phyloP scores from a whole-genome alignment of 2,888 invertebrate species.

The Plutella xylostella region DNA sequence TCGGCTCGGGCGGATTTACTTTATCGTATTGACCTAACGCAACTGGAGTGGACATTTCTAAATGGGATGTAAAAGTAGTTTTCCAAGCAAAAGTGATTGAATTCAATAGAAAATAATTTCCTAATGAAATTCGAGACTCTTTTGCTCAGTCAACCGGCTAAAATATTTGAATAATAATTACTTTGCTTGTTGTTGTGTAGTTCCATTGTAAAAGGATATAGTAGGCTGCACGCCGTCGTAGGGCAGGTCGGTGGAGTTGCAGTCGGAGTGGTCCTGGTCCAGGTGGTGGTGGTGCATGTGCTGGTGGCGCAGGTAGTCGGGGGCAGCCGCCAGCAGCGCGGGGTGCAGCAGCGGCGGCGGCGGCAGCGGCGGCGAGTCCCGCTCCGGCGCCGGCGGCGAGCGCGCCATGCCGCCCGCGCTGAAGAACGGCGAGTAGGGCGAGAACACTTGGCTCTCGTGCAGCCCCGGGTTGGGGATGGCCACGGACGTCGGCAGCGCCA shows the following conservation, averaged over 20 bases:
- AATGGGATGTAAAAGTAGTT: too few relatives aligned
- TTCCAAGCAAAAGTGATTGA: too few relatives aligned
- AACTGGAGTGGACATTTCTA: too few relatives aligned
- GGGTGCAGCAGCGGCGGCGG: constrained; percentile 88
- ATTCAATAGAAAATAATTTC: too few relatives aligned
- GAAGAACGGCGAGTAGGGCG: constrained; percentile 92
- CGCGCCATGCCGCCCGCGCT: constrained; percentile 70
- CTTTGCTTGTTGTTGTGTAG: constrained; percentile 5
- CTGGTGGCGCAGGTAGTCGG: constrained; percentile 82
- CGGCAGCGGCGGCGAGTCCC: constrained; percentile 87
- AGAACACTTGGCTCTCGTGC: constrained; percentile 94
- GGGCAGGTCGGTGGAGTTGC: constrained; percentile 90
- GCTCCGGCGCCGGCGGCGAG: constrained; percentile 73
- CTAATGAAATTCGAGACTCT: too few relatives aligned
- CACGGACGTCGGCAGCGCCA: constrained; percentile 94
- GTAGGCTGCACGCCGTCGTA: constrained; percentile 95
- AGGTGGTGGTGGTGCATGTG: constrained; percentile 85
- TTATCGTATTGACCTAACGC: too few relatives aligned
- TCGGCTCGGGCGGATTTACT: too few relatives aligned
- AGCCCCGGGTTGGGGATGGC: constrained; percentile 97
- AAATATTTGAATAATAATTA: too few relatives aligned
- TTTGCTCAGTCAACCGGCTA: background rate
- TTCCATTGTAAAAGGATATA: constrained; percentile 89
- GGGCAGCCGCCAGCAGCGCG: constrained; percentile 85
- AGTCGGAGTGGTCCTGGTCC: constrained; percentile 91